A percentile compares a stretch with the other conserved stretches of the same genome.
Conservation (phyloP, 2,888 invertebrate species). For the Notocelia uddmanniana region DNA sequence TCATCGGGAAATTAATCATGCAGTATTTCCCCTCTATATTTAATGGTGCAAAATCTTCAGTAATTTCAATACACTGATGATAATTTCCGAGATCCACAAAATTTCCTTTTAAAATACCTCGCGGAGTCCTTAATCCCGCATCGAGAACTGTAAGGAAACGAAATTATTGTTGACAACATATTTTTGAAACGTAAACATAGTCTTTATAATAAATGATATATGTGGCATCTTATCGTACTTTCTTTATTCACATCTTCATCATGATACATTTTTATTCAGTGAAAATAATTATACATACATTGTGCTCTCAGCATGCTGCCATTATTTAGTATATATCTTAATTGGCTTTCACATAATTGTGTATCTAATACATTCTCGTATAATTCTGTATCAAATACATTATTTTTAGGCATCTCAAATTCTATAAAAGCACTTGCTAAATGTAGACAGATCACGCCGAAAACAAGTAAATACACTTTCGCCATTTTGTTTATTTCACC, state of each 20-base stretch:
- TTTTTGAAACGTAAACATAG: neutral
- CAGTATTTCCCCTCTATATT: constrained; percentile 71
- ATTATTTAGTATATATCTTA: constrained; percentile 59
- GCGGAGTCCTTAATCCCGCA: constrained; percentile 65
- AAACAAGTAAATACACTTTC: constrained; percentile 26
- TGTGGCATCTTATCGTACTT: too few relatives aligned
- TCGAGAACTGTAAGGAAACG: constrained; percentile 62
- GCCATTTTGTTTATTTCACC: constrained; percentile 17
- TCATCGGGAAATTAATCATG: constrained; percentile 60
- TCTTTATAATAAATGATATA: too few relatives aligned
- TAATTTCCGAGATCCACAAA: constrained; percentile 65
- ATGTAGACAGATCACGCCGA: constrained; percentile 13
- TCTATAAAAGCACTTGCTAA: constrained; percentile 47
- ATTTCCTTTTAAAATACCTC: constrained; percentile 63
- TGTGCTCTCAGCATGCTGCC: constrained; percentile 54
- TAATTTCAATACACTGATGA: constrained; percentile 65
- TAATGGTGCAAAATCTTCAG: constrained; percentile 53
- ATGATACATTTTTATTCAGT: too few relatives aligned
- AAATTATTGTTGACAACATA: neutral
- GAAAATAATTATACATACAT: constrained; percentile 68
- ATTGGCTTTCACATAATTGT: constrained; percentile 65
- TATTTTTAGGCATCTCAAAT: constrained; percentile 53
- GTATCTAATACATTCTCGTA: constrained; percentile 67
- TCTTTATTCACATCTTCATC: too few relatives aligned
- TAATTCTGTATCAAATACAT: constrained; percentile 63